Evolutionary conservation across 2,797 vertebrate species (phyloP).

Genomic region (Argyrosomus regius): DNA sequence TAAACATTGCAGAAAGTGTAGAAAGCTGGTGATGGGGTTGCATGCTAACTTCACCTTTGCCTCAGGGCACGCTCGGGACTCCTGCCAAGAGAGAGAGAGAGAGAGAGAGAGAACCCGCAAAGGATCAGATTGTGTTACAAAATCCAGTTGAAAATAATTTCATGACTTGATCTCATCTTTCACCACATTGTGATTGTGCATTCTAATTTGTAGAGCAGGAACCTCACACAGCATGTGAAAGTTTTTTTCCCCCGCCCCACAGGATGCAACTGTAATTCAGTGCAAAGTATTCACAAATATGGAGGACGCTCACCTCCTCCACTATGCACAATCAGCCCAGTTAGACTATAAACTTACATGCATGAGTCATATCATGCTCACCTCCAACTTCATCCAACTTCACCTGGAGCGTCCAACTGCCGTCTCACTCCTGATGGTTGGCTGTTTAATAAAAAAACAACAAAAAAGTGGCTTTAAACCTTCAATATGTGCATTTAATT

Average conservation of each 20-base stretch:
- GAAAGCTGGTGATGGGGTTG: conserved; percentile 62
- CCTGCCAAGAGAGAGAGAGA: conserved; percentile 58
- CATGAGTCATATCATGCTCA: not conserved
- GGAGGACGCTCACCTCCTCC: not conserved
- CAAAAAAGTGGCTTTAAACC: not conserved
- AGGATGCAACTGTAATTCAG: conserved; percentile 10
- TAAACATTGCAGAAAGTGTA: conserved; percentile 69
- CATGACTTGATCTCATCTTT: conserved; percentile 74
- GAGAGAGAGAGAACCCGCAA: conserved; percentile 62
- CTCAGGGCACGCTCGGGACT: conserved; percentile 69
- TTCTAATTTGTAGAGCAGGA: conserved; percentile 76
- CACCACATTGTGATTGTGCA: conserved; percentile 79
- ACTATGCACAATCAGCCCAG: not conserved
- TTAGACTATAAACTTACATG: not conserved
- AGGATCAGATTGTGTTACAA: conserved; percentile 78
- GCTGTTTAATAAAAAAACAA: not conserved
- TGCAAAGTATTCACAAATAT: conserved; percentile 18
- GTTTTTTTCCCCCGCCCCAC: conserved; percentile 14
- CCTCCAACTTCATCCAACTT: conserved; percentile 14
- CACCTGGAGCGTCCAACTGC: not conserved
- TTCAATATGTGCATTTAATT: not conserved
- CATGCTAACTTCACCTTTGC: conserved; percentile 76
- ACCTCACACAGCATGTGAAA: conserved; percentile 41
- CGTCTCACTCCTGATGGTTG: not conserved
- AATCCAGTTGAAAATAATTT: conserved; percentile 81